phyloP scores from a whole-genome alignment of 2,888 invertebrate species.

The Cephus sareptanus region DNA sequence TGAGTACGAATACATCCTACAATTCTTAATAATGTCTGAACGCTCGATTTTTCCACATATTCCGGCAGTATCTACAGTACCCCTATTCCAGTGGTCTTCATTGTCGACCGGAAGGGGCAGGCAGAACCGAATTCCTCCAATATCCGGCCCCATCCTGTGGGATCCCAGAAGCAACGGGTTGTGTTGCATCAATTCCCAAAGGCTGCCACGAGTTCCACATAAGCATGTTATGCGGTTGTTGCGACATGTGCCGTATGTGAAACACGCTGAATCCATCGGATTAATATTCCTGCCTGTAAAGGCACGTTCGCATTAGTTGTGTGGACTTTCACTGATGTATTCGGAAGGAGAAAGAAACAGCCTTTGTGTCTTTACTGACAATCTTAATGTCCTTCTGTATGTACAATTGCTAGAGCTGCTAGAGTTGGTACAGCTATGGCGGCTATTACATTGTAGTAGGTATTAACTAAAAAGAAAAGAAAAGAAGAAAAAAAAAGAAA shows the following conservation, averaged over 20 bases:
- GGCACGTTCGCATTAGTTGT: neutral
- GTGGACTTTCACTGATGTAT: neutral
- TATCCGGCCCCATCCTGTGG: neutral
- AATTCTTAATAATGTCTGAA: neutral
- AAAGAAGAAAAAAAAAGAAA: no score
- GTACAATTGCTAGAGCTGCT: neutral
- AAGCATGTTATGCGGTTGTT: neutral
- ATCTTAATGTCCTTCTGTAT: neutral
- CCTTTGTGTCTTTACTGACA: neutral
- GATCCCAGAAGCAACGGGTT: neutral
- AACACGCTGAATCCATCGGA: neutral
- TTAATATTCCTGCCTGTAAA: neutral
- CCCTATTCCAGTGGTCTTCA: neutral
- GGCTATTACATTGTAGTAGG: neutral
- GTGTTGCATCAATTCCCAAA: neutral
- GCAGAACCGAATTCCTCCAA: neutral
- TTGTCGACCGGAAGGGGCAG: neutral
- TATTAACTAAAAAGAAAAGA: neutral
- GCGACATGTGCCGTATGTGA: neutral
- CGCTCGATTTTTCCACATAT: neutral
- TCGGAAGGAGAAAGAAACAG: neutral
- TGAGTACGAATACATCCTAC: neutral
- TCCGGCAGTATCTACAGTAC: neutral
- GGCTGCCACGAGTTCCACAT: neutral
- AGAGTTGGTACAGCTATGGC: neutral